Percentiles rank a stretch among this genome's conserved stretches.
Conservation (phyloP, 2,888 invertebrate genomes). For the Seira ritae region DNA sequence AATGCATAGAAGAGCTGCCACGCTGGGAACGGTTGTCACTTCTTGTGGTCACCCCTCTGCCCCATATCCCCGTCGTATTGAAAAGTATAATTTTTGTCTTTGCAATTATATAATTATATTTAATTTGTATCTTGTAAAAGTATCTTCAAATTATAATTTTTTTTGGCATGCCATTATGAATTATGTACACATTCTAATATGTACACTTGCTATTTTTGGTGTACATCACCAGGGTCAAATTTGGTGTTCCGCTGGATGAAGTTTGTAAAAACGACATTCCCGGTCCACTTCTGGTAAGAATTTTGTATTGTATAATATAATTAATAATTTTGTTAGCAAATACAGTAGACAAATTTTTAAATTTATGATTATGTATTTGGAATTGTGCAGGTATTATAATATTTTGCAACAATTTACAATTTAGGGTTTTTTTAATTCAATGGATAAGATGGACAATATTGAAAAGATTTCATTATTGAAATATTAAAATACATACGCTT, state of each 20-base stretch:
- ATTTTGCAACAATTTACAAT: no score
- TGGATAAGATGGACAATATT: no score
- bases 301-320: no score
- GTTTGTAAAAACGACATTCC: slow-evolving; percentile 97
- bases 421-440: no score
- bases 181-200: not conserved
- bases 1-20: slow-evolving; percentile 89
- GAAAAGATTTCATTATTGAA: not conserved
- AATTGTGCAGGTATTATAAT: not conserved
- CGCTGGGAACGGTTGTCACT: slow-evolving; percentile 92
- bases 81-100: slow-evolving; percentile 79
- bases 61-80: slow-evolving; percentile 88
- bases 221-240: slow-evolving; percentile 85
- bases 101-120: no score
- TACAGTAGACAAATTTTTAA: not conserved
- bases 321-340: not conserved
- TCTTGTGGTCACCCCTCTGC: slow-evolving; percentile 92
- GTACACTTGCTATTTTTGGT: not conserved
- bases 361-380: no score
- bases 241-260: slow-evolving; percentile 93
- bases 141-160: not conserved
- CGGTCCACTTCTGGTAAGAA: slow-evolving; percentile 88
- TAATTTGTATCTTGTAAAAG: no score
- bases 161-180: not conserved
- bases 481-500: not conserved